Evolutionary conservation across 30 jellyfish, hydroid and myxozoan genomes (phyloP).

Genomic region (Cassiopea andromeda): DNA sequence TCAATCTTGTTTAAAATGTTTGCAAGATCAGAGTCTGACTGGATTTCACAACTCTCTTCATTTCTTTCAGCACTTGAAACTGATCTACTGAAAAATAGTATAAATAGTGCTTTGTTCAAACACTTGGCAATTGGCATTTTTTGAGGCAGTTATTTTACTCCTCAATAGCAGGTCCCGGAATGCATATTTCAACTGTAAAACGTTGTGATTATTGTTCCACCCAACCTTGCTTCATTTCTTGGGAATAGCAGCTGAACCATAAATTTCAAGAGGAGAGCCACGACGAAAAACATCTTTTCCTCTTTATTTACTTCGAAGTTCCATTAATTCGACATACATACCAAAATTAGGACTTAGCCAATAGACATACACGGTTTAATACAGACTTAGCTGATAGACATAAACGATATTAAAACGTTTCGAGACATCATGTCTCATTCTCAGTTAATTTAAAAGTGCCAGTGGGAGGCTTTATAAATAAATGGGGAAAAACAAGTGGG

Average conservation of each 20-base stretch:
- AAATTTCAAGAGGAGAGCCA: neutral
- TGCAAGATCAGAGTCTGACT: neutral
- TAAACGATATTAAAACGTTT: no score
- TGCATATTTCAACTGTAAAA: constrained; percentile 46
- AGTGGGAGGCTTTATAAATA: no score
- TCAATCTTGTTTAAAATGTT: neutral
- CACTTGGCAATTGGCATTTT: constrained; percentile 38
- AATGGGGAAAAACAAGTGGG: no score
- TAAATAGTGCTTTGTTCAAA: constrained; percentile 29
- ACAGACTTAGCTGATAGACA: no score
- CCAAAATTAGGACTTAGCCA: neutral
- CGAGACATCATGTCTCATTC: no score
- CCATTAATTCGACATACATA: neutral
- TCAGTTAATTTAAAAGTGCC: no score
- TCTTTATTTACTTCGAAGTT: neutral
- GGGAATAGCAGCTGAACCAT: neutral
- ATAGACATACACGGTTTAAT: neutral
- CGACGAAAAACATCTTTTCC: neutral
- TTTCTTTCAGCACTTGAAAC: neutral
- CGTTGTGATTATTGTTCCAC: constrained; percentile 48
- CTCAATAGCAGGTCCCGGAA: constrained; percentile 27
- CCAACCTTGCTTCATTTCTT: constrained; percentile 3
- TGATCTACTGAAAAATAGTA: constrained; percentile 9
- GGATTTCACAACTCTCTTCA: neutral
- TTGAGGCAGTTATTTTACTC: constrained; percentile 42